These are phyloP conservation scores for Chrosomus eos DNA, from an alignment of 2,797 vertebrate species.

Conservation along the genomic window DNA sequence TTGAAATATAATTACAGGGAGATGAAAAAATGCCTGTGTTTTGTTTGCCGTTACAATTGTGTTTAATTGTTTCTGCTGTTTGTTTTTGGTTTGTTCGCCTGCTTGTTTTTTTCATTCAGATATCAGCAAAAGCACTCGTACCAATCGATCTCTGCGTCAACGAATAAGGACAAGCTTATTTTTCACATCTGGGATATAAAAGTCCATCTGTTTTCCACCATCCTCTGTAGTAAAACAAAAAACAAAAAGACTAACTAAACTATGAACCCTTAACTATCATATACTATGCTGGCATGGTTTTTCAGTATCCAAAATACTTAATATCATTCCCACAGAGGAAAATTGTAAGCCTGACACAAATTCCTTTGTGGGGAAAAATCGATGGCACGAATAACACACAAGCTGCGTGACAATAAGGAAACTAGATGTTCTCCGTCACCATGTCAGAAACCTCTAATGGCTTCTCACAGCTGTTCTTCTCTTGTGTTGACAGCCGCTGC, in stretches of 20 bases:
- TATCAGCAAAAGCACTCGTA: conserved; percentile 60
- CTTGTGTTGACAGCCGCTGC: conserved; percentile 28
- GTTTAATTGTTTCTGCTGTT: conserved; percentile 60
- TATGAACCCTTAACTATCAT: background rate
- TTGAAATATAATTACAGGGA: conserved; percentile 82
- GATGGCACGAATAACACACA: conserved; percentile 26
- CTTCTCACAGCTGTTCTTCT: conserved; percentile 35
- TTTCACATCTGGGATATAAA: background rate
- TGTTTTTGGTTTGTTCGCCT: conserved; percentile 42
- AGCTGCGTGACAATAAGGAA: conserved; percentile 34
- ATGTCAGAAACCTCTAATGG: conserved; percentile 39
- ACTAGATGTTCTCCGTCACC: conserved; percentile 37
- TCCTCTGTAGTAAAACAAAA: background rate
- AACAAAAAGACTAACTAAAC: background rate
- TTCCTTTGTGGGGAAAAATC: conserved; percentile 3
- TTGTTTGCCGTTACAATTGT: conserved; percentile 71
- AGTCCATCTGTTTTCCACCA: conserved; percentile 1
- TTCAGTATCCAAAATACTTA: background rate
- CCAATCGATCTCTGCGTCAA: conserved; percentile 43
- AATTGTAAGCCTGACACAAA: background rate
- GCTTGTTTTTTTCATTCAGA: conserved; percentile 36
- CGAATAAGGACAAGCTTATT: background rate
- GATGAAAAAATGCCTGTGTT: conserved; percentile 74
- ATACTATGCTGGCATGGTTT: background rate
- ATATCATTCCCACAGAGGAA: background rate